Evolutionary conservation across 2,113 vertebrate genomes (phyloP), one percentile per base, ranked within the genome.

Genomic region (Ctenodactylus gundi): DNA sequence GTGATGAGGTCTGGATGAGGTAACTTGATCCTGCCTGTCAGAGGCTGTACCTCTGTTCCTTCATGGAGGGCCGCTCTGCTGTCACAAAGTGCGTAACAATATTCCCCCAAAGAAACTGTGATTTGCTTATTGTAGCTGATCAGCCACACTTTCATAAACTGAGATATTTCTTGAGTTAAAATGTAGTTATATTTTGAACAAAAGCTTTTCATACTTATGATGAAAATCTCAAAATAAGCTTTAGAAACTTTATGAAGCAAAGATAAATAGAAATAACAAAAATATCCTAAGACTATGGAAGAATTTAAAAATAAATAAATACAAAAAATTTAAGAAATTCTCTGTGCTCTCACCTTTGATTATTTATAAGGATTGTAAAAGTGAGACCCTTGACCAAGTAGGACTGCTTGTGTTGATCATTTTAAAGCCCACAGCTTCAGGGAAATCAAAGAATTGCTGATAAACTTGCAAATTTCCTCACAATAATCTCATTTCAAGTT

Each of bases 241-340:
- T 76, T 87, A 51, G 77, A 64, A 57, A 96, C 68, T 67, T 90
- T 76, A n/a, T 39, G 10, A 87, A 88, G 75, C 15, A 64, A 91
- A 9, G 39, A 64, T 67, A 18, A 29, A 68, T 18, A 89, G 83
- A 94, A 67, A 67, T 60, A 4, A 67, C 34, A 20, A 80, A 49
- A 80, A 1, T 68, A 68, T 93, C 93, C 81, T 41, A 77, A 88
- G 92, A 73, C 29, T 12, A 60, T 18, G 39, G 55, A 64, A 53
- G 41, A 88, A 82, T 27, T 60, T 1, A n/a, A 84, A 81, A 77
- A 39, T 36, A 27, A n/a, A 68, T 51, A n/a, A 7, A 27, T 39
- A 20, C 29, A 44, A 70, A 44, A 70, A 73, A n/a, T 20, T 21
- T 0, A 18, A 7, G 9, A 49, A 75, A 29, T 5, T 41, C 4